Percentiles rank a stretch among this genome's conserved stretches.
Conservation (phyloP, 1,140 invertebrate genomes). For the Drosophila leontia region DNA sequence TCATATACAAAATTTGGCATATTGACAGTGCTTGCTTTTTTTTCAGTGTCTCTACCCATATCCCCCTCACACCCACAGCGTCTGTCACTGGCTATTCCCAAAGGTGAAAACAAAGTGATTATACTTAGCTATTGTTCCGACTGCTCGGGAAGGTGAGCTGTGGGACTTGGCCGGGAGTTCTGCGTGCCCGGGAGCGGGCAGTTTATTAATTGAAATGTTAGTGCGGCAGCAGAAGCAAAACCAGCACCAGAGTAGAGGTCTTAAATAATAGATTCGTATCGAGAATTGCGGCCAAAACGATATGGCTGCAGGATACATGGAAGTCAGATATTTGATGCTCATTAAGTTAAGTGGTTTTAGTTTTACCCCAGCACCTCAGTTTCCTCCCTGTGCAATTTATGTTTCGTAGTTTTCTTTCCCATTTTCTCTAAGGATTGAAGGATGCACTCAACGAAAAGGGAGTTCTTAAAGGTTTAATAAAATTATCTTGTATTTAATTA, state of each 20-base stretch:
- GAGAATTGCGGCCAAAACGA: constrained; percentile 76
- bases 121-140: constrained; percentile 81
- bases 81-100: constrained; percentile 81
- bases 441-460: neutral
- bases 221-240: constrained; percentile 44
- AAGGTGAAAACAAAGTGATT: constrained; percentile 83
- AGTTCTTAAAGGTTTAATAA: too few species aligned
- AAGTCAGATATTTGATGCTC: constrained; percentile 78
- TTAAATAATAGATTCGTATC: constrained; percentile 83
- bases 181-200: constrained; percentile 58
- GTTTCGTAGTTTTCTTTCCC: constrained; percentile 15
- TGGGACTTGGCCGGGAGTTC: constrained; percentile 32
- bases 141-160: constrained; percentile 45
- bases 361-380: constrained; percentile 43
- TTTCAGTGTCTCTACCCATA: neutral
- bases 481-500: neutral
- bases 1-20: neutral
- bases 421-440: neutral
- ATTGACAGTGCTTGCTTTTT: neutral
- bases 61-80: constrained; percentile 34
- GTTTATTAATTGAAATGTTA: constrained; percentile 84
- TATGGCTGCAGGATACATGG: constrained; percentile 39
- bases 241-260: constrained; percentile 43
- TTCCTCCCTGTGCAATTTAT: constrained; percentile 63
- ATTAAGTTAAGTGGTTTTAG: constrained; percentile 84